Evolutionary conservation across 2,113 vertebrate genomes (phyloP).

Genomic region (Chionodraco myersi): DNA sequence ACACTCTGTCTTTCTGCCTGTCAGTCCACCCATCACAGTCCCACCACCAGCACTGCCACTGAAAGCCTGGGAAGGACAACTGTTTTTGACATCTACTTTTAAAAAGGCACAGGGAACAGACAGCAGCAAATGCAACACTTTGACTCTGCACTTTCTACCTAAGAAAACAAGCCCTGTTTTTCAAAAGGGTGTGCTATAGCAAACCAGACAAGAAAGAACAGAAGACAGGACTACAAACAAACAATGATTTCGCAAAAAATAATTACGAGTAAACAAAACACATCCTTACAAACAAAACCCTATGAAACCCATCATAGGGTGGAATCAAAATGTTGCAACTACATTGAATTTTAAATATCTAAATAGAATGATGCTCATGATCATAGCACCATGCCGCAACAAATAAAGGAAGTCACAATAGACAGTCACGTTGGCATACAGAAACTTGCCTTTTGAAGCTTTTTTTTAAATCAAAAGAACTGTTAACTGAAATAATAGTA

Average conservation of each 20-base stretch:
- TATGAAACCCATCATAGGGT: constrained; percentile 1
- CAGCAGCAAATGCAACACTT: constrained; percentile 56
- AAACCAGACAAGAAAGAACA: constrained; percentile 12
- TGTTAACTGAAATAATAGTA: no score
- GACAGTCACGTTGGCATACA: no score
- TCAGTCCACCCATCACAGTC: constrained; percentile 49
- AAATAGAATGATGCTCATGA: neutral
- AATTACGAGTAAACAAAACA: neutral
- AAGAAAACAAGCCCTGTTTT: neutral
- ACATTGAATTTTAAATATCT: neutral
- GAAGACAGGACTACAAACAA: no score
- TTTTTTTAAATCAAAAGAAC: no score
- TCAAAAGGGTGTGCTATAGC: neutral
- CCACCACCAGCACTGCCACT: constrained; percentile 30
- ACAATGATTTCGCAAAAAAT: neutral
- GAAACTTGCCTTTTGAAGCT: no score
- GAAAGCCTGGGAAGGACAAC: constrained; percentile 65
- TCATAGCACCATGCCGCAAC: no score
- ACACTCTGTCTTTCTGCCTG: constrained; percentile 59
- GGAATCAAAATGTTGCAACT: neutral
- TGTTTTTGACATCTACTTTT: constrained; percentile 66
- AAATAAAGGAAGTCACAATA: no score
- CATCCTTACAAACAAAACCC: neutral
- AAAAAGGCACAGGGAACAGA: constrained; percentile 52
- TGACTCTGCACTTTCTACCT: constrained; percentile 19